Conservation (phyloP, 2,797 vertebrate species). For the Cheirogaleus major region DNA sequence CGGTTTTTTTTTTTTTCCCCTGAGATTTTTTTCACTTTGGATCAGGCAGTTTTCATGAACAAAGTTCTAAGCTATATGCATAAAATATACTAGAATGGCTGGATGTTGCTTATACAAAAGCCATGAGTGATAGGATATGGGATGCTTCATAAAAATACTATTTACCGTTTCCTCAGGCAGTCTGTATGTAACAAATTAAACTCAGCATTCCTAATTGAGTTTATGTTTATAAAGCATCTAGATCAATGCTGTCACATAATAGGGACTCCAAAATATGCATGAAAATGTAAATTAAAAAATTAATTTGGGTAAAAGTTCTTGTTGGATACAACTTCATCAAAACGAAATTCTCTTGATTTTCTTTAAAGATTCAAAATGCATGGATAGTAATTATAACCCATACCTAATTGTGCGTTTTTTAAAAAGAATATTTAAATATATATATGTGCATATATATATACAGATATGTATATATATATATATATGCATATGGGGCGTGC, state of each 20-base stretch:
- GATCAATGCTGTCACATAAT: not conserved
- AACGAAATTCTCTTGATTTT: conserved; percentile 24
- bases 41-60: not conserved
- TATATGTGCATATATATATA: not conserved
- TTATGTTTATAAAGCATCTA: not conserved
- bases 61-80: not conserved
- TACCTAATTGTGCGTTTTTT: not conserved
- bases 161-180: not conserved
- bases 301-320: not conserved
- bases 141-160: not conserved
- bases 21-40: not conserved
- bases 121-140: not conserved
- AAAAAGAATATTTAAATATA: not conserved
- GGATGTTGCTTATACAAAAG: not conserved
- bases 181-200: not conserved
- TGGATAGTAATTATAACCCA: not conserved
- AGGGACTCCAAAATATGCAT: not conserved
- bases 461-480: not conserved
- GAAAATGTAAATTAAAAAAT: conserved; percentile 33
- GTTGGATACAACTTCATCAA: not conserved
- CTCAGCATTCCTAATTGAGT: not conserved
- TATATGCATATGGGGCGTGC: not conserved
- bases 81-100: not conserved
- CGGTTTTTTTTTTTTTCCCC: not conserved
- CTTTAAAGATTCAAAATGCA: not conserved